phyloP scores from a whole-genome alignment of 2,888 invertebrate species.

The Pristionchus arcanus region DNA sequence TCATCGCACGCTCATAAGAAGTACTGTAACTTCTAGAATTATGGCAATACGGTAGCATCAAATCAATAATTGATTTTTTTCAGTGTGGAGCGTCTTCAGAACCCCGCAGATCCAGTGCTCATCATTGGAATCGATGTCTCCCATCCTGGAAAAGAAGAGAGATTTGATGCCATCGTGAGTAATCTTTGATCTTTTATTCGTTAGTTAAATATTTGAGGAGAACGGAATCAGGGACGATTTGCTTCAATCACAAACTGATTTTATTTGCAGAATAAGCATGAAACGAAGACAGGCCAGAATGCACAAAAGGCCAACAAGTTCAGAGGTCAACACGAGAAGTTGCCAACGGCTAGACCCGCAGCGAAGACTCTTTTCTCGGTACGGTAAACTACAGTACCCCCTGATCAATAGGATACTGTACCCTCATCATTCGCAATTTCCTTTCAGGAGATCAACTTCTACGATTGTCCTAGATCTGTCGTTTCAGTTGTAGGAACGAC shows the following conservation, averaged over 20 bases:
- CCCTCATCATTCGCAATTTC: background rate
- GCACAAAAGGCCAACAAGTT: slow-evolving; percentile 8
- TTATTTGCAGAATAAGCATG: background rate
- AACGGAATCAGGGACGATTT: background rate
- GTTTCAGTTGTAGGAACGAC: slow-evolving; percentile 82
- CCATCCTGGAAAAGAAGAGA: slow-evolving; percentile 89
- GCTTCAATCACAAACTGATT: slow-evolving; percentile 5
- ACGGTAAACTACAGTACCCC: background rate
- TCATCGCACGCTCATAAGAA: background rate
- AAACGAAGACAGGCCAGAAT: background rate
- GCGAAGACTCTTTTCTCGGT: slow-evolving; percentile 13
- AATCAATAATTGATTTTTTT: slow-evolving; percentile 9
- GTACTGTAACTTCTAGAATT: background rate
- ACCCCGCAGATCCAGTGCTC: slow-evolving; percentile 83
- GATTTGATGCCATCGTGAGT: slow-evolving; percentile 68
- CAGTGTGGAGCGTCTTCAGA: slow-evolving; percentile 60
- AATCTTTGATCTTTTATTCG: background rate
- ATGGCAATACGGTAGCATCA: background rate
- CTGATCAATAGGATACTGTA: background rate
- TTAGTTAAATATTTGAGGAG: background rate
- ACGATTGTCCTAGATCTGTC: slow-evolving; percentile 70
- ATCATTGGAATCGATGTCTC: slow-evolving; percentile 94
- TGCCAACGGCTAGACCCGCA: slow-evolving; percentile 14
- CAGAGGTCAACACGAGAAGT: slow-evolving; percentile 31
- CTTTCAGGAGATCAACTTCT: background rate